Conservation (phyloP, 2,113 vertebrate genomes). For the Anser cygnoides region DNA sequence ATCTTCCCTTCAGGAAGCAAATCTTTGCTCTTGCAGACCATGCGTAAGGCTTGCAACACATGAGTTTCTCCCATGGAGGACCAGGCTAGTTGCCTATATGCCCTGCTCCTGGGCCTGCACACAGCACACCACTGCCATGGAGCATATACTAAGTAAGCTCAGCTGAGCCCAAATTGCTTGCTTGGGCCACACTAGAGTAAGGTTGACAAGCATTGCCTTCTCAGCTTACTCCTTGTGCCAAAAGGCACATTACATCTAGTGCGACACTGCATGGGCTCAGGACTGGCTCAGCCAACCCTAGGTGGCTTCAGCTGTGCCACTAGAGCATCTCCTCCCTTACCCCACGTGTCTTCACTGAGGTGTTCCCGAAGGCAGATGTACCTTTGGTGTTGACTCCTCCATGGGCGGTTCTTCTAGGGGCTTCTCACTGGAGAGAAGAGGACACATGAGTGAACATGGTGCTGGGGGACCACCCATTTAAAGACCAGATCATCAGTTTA, state of each 20-base stretch:
- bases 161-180: not conserved
- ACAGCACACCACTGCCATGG: not conserved
- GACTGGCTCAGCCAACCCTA: rapidly evolving
- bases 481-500: not conserved
- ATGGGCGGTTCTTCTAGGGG: not conserved
- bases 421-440: not conserved
- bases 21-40: not conserved
- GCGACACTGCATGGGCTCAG: not conserved
- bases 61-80: rapidly evolving
- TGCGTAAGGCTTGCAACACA: rapidly evolving
- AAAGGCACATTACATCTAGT: rapidly evolving
- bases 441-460: not conserved
- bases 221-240: not conserved
- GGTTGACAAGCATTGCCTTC: not conserved
- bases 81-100: rapidly evolving
- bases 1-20: not conserved
- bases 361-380: not conserved
- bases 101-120: rapidly evolving
- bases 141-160: not conserved
- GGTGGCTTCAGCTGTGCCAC: not conserved
- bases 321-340: not conserved
- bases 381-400: not conserved
- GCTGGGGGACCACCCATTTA: not conserved
- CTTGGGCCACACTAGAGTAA: not conserved
- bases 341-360: not conserved